Conservation (phyloP, 2,797 vertebrate genomes). For the Brotogeris chrysoptera region DNA sequence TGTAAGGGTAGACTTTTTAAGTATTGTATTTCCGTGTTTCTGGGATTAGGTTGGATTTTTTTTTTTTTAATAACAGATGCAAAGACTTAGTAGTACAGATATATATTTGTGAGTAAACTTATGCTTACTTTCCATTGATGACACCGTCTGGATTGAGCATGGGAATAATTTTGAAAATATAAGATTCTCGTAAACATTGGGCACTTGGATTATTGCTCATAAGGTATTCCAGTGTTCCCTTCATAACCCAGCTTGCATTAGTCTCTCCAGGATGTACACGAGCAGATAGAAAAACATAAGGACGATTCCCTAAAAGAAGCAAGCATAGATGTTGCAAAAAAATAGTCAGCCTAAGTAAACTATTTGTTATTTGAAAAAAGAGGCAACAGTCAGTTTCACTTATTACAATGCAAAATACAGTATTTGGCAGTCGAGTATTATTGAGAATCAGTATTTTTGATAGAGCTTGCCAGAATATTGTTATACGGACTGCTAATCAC, state of each 20-base stretch:
- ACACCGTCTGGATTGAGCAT: slow-evolving; percentile 99
- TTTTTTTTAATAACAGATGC: background rate
- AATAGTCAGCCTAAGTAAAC: background rate
- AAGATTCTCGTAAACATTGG: slow-evolving; percentile 90
- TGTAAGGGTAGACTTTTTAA: background rate
- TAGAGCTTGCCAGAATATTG: background rate
- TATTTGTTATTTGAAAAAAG: background rate
- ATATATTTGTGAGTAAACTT: background rate
- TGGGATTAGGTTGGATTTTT: background rate
- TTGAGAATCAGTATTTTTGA: background rate
- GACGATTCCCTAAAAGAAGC: slow-evolving; percentile 87
- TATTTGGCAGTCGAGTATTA: background rate
- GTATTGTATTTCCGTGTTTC: background rate
- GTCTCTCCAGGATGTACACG: slow-evolving; percentile 98
- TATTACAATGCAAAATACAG: background rate
- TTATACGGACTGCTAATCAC: background rate
- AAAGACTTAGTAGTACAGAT: background rate
- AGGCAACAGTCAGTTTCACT: background rate
- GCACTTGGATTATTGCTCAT: slow-evolving; percentile 89
- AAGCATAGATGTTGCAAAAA: slow-evolving; percentile 28
- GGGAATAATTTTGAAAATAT: slow-evolving; percentile 98
- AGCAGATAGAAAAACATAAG: slow-evolving; percentile 92
- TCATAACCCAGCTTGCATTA: slow-evolving; percentile 99
- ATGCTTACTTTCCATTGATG: slow-evolving; percentile 95
- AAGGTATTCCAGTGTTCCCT: slow-evolving; percentile 95